Base-by-base conservation (phyloP, 1,140 invertebrate genomes). In the Chelonus insularis region DNA sequence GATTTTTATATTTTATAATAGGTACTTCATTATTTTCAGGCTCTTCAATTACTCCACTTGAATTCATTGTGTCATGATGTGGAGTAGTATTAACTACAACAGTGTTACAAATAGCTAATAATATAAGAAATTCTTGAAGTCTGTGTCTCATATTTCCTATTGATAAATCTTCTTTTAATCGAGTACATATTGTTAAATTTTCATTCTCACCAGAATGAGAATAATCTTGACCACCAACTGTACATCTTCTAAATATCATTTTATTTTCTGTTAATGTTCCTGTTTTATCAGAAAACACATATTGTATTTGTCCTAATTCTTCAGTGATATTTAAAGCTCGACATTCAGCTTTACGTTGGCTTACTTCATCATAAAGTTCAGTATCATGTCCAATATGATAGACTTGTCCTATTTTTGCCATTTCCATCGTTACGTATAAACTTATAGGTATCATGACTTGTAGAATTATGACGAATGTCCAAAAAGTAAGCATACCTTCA, bases 401-500 rank as follows among this genome's bases (percentile, higher is more conserved):
- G 12, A 98, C 91, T 84, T 99, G 97, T 25, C 94, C 87, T 37
- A 98, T 85, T 82, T 99, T 99, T 52, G 96, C 94, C 83, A 99
- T 88, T 83, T 99, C 97, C 68, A 99, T 89, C 2, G 95, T 97
- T 4, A 98, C 96, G 78, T 99, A 99, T 54, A 99, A 80, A 1
- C 96, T 97, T 12, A 99, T 82, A 1, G 97, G 97, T 79, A 99
- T 98, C 89, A 99, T 95, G 32, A 97, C 91, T 86, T 98, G 95
- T 47, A 97, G 86, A 63, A 97, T 92, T 72, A 98, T 97, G 56
- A 98, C 89, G 77, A 94, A 97, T 1, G 93, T 97, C 90, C 94
- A 96, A 81, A 98, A 97, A 57, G 91, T 91, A 43, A 95, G 82
- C 76, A 96, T 89, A 5, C 91, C 92, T 79, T 97, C 92, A 70